phyloP scores from a whole-genome alignment of 2,888 invertebrate genomes.

The Drosophila affinis region DNA sequence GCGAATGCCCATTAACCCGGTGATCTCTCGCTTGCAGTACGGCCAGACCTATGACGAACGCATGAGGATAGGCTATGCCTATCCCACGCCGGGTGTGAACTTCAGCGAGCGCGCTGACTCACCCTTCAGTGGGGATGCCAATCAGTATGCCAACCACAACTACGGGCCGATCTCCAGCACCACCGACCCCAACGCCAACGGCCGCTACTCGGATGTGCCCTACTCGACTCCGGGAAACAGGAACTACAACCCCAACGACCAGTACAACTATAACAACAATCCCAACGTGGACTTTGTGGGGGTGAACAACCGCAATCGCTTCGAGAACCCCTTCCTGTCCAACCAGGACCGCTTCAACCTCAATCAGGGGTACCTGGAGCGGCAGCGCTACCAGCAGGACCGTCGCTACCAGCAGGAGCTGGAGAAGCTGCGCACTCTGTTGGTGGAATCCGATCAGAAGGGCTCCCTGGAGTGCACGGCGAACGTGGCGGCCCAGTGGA shows the following conservation, averaged over 20 bases:
- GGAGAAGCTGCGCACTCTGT: slow-evolving; percentile 84
- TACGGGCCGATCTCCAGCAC: slow-evolving; percentile 59
- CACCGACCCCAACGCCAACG: slow-evolving; percentile 56
- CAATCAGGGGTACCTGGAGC: slow-evolving; percentile 82
- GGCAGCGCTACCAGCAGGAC: slow-evolving; percentile 84
- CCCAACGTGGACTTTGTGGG: slow-evolving; percentile 60
- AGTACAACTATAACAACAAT: slow-evolving; percentile 49
- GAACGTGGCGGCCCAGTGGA: slow-evolving; percentile 95
- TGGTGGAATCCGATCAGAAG: slow-evolving; percentile 89
- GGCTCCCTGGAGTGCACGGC: slow-evolving; percentile 92
- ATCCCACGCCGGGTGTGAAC: slow-evolving; percentile 70
- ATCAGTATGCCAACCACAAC: slow-evolving; percentile 75
- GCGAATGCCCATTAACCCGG: slow-evolving; percentile 1
- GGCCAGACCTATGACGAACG: slow-evolving; percentile 82
- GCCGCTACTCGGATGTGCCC: slow-evolving; percentile 45
- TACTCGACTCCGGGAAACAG: slow-evolving; percentile 24
- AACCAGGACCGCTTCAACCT: slow-evolving; percentile 80
- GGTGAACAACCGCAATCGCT: slow-evolving; percentile 65
- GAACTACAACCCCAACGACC: slow-evolving; percentile 42
- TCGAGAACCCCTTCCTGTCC: slow-evolving; percentile 71
- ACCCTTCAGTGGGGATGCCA: slow-evolving; percentile 70
- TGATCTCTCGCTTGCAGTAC: slow-evolving; percentile 65
- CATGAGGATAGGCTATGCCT: slow-evolving; percentile 77
- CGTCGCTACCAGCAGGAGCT: slow-evolving; percentile 81
- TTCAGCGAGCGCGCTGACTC: slow-evolving; percentile 61